Evolutionary conservation across 2,113 vertebrate species (phyloP).

Genomic region (Taurulus bubalis): DNA sequence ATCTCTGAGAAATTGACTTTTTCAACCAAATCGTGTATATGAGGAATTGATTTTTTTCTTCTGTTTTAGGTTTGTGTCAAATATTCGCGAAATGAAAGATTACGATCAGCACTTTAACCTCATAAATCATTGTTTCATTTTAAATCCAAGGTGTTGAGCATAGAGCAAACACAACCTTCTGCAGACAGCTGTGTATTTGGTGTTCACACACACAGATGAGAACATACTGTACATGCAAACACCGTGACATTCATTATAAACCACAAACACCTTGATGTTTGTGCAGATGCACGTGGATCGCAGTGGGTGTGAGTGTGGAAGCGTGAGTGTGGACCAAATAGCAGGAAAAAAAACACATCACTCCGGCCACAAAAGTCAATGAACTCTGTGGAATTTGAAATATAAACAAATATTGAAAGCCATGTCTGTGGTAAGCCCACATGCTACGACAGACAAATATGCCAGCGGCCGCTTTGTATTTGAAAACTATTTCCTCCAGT

Average conservation of each 20-base stretch:
- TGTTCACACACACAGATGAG: background rate
- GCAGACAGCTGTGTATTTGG: background rate
- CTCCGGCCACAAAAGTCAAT: slow-evolving; percentile 18
- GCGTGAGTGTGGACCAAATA: background rate
- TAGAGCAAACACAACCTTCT: background rate
- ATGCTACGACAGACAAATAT: slow-evolving; percentile 27
- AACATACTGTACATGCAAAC: background rate
- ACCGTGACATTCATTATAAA: background rate
- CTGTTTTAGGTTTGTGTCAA: background rate
- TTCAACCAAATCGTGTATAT: background rate
- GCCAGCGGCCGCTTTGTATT: slow-evolving; percentile 38
- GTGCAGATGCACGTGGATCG: slow-evolving; percentile 3
- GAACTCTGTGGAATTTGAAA: slow-evolving; percentile 36
- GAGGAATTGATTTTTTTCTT: background rate
- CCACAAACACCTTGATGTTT: background rate
- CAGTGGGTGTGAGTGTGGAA: background rate
- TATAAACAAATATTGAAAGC: slow-evolving; percentile 51
- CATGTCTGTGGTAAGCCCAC: slow-evolving; percentile 43
- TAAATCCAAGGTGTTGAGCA: background rate
- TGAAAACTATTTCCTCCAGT: slow-evolving; percentile 9
- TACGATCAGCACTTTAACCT: background rate
- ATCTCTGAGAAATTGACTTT: background rate
- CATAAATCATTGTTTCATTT: slow-evolving; percentile 8
- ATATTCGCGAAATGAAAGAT: background rate
- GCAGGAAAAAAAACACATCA: background rate